phyloP scores from a whole-genome alignment of 2,888 invertebrate genomes.

The Lithodes maja region DNA sequence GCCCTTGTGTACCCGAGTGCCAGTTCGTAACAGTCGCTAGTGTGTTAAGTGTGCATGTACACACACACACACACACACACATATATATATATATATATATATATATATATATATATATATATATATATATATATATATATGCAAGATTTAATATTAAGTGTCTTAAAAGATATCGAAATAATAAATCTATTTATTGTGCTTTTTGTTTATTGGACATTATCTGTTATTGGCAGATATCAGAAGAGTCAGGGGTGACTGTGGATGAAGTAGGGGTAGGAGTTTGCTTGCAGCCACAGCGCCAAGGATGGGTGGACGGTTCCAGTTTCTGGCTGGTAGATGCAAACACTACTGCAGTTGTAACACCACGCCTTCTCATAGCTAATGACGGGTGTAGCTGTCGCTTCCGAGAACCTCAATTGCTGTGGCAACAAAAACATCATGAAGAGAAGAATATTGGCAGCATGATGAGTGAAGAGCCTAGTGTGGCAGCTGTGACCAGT shows the following conservation, averaged over 20 bases:
- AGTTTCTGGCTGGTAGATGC: constrained; percentile 62
- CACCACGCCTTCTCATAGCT: constrained; percentile 51
- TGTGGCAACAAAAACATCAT: constrained; percentile 20
- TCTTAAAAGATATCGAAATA: too few relatives aligned
- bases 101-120: too few relatives aligned
- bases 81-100: too few relatives aligned
- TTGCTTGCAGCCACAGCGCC: constrained; percentile 42
- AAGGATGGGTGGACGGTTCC: constrained; percentile 1
- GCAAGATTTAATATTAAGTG: too few relatives aligned
- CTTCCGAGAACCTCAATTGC: constrained; percentile 37
- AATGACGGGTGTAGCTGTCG: constrained; percentile 51
- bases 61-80: too few relatives aligned
- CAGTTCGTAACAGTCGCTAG: too few relatives aligned
- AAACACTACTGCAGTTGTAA: constrained; percentile 57
- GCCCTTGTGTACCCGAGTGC: too few relatives aligned
- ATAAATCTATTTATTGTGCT: too few relatives aligned
- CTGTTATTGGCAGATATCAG: constrained; percentile 25
- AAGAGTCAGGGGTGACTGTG: constrained; percentile 41
- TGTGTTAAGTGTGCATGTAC: too few relatives aligned
- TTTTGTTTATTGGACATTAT: too few relatives aligned
- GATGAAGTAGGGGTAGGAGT: constrained; percentile 59
- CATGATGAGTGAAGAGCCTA: constrained; percentile 31
- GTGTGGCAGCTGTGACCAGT: constrained; percentile 48
- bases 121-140: too few relatives aligned
- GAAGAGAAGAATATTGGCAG: not conserved